Base-by-base conservation (phyloP, 2,797 vertebrate species). In the Otus scops region DNA sequence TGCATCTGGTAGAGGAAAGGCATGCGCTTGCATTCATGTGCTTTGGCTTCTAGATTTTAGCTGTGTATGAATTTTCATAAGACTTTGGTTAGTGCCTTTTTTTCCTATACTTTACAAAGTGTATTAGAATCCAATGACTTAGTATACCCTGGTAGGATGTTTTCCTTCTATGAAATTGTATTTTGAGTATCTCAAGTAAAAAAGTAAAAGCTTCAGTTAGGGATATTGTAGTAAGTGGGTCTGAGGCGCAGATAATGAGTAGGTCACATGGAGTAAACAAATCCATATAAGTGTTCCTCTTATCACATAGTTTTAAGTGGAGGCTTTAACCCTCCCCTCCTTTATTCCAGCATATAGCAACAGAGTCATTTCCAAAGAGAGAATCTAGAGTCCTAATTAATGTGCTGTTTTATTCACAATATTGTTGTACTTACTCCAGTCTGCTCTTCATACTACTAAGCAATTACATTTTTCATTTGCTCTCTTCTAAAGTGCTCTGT, bases 401-500 rank as follows among this genome's bases (percentile, higher is more conserved):
- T 1, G 0, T 61, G 14, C 8, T 73, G 19, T 57, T 75, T 85
- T 89, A 43, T 54, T 94, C n/a, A 14, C 83, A 57, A 54, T 87
- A 43, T 50, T 88, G 24, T 68, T 75, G n/a, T 82, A 48, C 92
- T 93, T 93, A 56, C n/a, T 86, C 24, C 53, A 53, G 38, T 36
- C 56, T 83, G 36, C 19, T 89, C 30, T 83, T 77, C 30, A 3
- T 57, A 43, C 24, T 68, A 38, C 38, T 53, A 53, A 95, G 79
- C 50, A 95, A 71, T 86, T 93, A 28, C 9, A 24, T 39, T 92
- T 95, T 89, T 85, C 48, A 41, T 85, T 94, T 92, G 10, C 20
- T 75, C 8, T 65, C 43, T 65, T 80, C 47, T 80, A 20, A 60
- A 75, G 23, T 82, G 36, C 38, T 87, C 8, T 17, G 34, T 59